Evolutionary conservation across 2,888 invertebrate genomes (phyloP).

Genomic region (Deladenus siricidicola): DNA sequence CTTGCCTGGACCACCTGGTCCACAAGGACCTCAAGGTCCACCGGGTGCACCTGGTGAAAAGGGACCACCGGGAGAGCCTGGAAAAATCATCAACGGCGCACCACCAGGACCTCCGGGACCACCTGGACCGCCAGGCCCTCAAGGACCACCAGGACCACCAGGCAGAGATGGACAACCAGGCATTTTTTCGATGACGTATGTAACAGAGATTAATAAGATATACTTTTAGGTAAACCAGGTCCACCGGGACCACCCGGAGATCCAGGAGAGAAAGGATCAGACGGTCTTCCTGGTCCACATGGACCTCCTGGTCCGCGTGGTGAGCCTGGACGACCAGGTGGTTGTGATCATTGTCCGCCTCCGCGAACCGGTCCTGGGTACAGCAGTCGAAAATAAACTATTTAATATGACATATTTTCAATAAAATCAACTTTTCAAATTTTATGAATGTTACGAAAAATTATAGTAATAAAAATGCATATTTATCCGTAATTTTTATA

Average conservation of each 20-base stretch:
- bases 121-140: conserved; percentile 32
- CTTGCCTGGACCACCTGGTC: conserved; percentile 42
- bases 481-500: no score
- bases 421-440: no score
- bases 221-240: conserved; percentile 11
- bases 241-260: conserved; percentile 34
- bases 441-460: no score
- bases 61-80: conserved; percentile 35
- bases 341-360: conserved; percentile 52
- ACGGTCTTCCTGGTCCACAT: conserved; percentile 36
- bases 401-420: no score
- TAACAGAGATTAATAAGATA: no score
- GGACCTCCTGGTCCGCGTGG: conserved; percentile 27
- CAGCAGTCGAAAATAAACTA: conserved; percentile 6
- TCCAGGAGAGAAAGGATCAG: conserved; percentile 38
- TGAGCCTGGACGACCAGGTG: conserved; percentile 37
- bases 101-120: conserved; percentile 43
- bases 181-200: conserved; percentile 6
- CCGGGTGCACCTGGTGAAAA: conserved; percentile 37
- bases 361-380: conserved; percentile 49
- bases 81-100: conserved; percentile 39
- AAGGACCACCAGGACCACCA: conserved; percentile 45
- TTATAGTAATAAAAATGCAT: no score
- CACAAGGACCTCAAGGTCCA: conserved; percentile 46
- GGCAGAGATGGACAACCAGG: conserved; percentile 34